Evolutionary conservation across 1,140 invertebrate genomes (phyloP), one percentile per base, ranked within the genome.

Genomic region (Philopotamus ludificatus): DNA sequence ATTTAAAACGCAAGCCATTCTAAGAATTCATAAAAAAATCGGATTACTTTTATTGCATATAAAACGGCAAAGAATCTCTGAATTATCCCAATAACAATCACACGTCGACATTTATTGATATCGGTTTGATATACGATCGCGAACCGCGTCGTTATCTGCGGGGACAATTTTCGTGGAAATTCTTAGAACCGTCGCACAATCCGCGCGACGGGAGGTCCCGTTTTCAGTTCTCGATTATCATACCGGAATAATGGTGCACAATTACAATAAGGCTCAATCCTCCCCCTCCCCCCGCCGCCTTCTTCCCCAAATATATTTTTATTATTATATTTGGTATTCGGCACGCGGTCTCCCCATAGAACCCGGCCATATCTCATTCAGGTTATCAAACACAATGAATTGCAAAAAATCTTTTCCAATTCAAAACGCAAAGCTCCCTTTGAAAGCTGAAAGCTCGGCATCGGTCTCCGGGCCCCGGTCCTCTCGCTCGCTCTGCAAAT

Each of bases 331-430:
- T 50, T 69, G 63, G 68, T 70, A 70, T 70, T 70, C 68, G 58
- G 23, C 39, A 53, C 57, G 55, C 57, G 54, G 41, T 25, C 21
- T 26, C 10, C 47, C 61, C 49, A 59, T 68, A 44, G 50, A 57
- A 67, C 47, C 26, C 60, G 53, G 63, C 63, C 26, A 70, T 70
- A 64, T 70, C 68, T 70, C 68, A 70, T 67, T 70, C 68, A 62
- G 62, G 68, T 70, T 70, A 70, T 70, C 68, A 70, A 70, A 64
- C 68, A 70, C 68, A 70, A 70, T 70, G 68, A 70, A 50, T 70
- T 70, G 68, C 68, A 70, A 70, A 70, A 70, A 70, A 70, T 66
- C 65, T 67, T 67, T 67, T 62, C 65, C 62, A 62, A 67, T 70
- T 66, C 65, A 59, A 45, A 50, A 41, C 26, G 57, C 41, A 64